phyloP scores from a whole-genome alignment of 2,113 vertebrate genomes.

The Microcebus murinus region DNA sequence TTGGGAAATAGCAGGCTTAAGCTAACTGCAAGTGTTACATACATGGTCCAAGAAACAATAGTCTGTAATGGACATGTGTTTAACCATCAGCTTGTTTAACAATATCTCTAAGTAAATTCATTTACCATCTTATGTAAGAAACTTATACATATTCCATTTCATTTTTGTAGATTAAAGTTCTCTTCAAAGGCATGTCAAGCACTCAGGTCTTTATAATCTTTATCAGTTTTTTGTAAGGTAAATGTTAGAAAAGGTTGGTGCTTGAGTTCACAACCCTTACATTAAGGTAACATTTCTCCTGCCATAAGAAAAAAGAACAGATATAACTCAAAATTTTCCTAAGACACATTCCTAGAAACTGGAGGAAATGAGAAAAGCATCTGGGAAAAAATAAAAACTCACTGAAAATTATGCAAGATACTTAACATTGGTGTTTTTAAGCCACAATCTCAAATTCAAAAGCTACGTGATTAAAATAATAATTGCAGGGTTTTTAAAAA shows the following conservation, averaged over 20 bases:
- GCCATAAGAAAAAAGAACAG: too few relatives aligned
- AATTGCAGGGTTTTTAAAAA: neutral
- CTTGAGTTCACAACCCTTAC: too few relatives aligned
- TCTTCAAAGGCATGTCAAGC: constrained; percentile 10
- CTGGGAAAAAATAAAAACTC: too few relatives aligned
- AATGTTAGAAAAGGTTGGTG: too few relatives aligned
- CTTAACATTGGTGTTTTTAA: too few relatives aligned
- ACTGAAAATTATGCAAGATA: too few relatives aligned
- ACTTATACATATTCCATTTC: constrained; percentile 28
- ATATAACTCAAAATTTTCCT: too few relatives aligned
- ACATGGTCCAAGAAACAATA: constrained; percentile 71
- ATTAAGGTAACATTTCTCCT: too few relatives aligned
- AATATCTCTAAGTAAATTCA: constrained; percentile 48
- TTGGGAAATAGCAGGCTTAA: constrained; percentile 78
- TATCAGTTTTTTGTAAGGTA: neutral
- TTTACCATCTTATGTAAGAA: neutral
- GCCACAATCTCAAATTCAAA: neutral
- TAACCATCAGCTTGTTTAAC: constrained; percentile 66
- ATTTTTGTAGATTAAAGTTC: constrained; percentile 34
- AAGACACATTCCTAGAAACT: too few relatives aligned
- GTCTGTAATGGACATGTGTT: constrained; percentile 66
- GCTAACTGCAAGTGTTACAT: constrained; percentile 75
- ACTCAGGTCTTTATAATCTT: neutral
- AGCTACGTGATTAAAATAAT: neutral
- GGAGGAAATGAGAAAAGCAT: too few relatives aligned